phyloP scores from a whole-genome alignment of 2,888 invertebrate genomes.

The Tetragonula carbonaria region DNA sequence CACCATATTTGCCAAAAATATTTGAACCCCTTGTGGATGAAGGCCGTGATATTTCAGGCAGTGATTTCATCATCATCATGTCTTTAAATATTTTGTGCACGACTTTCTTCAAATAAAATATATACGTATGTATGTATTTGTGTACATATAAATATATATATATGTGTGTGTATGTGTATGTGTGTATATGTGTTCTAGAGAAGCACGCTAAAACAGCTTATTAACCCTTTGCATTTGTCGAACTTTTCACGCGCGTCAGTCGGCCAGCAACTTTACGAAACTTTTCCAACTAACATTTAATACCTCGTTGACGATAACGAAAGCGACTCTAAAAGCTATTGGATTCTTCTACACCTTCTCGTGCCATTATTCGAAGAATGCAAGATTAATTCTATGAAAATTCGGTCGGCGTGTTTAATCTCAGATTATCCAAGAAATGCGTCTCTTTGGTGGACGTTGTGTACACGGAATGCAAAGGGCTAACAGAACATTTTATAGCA shows the following conservation, averaged over 20 bases:
- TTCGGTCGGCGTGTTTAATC: constrained; percentile 5
- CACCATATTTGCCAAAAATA: constrained; percentile 21
- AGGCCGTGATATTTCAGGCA: constrained; percentile 45
- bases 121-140: not conserved
- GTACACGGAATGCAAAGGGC: constrained; percentile 4
- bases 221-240: constrained; percentile 22
- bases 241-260: constrained; percentile 1
- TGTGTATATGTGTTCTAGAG: not conserved
- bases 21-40: constrained; percentile 25
- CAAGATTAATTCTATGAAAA: constrained; percentile 1
- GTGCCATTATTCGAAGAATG: not conserved
- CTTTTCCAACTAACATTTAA: constrained; percentile 7
- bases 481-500: constrained; percentile 6
- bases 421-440: not conserved
- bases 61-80: constrained; percentile 18
- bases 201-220: constrained; percentile 22
- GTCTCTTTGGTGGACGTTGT: not conserved
- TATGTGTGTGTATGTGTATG: not conserved
- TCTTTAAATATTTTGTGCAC: constrained; percentile 17
- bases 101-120: constrained; percentile 18
- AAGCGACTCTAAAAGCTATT: not conserved
- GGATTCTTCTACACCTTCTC: not conserved
- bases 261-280: constrained; percentile 40
- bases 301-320: not conserved
- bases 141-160: not conserved